Evolutionary conservation across 2,113 vertebrate species (phyloP).

Genomic region (Corythoichthys intestinalis): DNA sequence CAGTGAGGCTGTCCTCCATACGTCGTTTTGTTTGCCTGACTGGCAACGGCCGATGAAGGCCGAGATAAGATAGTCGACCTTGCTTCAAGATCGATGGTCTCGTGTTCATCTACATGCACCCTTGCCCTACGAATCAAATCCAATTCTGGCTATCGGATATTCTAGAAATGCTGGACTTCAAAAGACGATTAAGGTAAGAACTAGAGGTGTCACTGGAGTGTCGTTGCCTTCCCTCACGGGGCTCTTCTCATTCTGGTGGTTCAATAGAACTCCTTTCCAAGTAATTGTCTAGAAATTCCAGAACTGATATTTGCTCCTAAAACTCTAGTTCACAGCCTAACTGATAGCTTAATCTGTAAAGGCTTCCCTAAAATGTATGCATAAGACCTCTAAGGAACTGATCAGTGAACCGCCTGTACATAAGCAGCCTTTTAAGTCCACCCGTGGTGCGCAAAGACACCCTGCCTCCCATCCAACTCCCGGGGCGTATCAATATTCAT

Average conservation of each 20-base stretch:
- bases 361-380: neutral
- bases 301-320: neutral
- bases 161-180: neutral
- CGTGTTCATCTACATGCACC: neutral
- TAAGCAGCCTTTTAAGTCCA: slow-evolving; percentile 29
- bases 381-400: neutral
- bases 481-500: slow-evolving; percentile 68
- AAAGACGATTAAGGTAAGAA: neutral
- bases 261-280: neutral
- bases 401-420: neutral
- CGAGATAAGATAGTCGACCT: slow-evolving; percentile 35
- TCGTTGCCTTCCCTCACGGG: neutral
- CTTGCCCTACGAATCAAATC: neutral
- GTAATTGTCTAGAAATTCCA: neutral
- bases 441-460: slow-evolving; percentile 39
- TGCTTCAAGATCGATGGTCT: neutral
- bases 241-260: neutral
- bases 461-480: slow-evolving; percentile 49
- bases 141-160: neutral
- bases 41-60: slow-evolving; percentile 43
- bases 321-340: too few species aligned
- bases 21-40: slow-evolving; percentile 34
- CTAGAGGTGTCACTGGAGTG: neutral
- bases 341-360: neutral
- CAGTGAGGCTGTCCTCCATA: slow-evolving; percentile 32